These are phyloP conservation scores for Serilophus lunatus DNA, from an alignment of 2,113 vertebrate species.

Conservation along the genomic window DNA sequence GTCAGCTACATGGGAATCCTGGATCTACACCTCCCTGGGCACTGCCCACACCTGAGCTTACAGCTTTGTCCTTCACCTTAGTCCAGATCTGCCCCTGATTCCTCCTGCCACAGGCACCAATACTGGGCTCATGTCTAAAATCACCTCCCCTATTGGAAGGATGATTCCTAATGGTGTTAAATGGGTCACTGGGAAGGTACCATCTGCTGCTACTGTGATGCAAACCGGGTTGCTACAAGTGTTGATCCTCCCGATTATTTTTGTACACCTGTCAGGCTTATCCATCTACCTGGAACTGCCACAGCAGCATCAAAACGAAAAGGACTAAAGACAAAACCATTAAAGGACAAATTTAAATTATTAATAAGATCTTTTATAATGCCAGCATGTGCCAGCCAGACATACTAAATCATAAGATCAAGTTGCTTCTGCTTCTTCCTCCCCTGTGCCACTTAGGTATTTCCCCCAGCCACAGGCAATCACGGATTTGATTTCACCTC, in stretches of 20 bases:
- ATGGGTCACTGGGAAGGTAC: neutral
- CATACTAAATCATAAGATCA: neutral
- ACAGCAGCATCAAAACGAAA: neutral
- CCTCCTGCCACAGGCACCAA: neutral
- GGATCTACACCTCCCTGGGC: neutral
- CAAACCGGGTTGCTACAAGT: accelerated
- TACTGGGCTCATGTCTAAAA: neutral
- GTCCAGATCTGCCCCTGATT: neutral
- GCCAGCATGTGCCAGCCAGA: neutral
- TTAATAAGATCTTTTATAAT: neutral
- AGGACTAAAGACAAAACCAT: neutral
- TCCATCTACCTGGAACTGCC: neutral
- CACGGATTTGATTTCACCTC: neutral
- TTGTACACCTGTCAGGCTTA: neutral
- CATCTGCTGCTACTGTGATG: neutral
- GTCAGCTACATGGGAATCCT: accelerated
- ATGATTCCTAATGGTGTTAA: neutral
- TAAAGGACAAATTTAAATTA: neutral
- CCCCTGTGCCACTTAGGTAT: neutral
- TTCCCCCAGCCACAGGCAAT: neutral
- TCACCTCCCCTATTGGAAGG: neutral
- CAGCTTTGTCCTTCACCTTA: neutral
- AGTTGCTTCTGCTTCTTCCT: neutral
- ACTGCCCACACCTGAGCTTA: neutral
- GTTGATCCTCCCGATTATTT: neutral